Conservation (phyloP, 2,113 vertebrate genomes). For the Indri indri region DNA sequence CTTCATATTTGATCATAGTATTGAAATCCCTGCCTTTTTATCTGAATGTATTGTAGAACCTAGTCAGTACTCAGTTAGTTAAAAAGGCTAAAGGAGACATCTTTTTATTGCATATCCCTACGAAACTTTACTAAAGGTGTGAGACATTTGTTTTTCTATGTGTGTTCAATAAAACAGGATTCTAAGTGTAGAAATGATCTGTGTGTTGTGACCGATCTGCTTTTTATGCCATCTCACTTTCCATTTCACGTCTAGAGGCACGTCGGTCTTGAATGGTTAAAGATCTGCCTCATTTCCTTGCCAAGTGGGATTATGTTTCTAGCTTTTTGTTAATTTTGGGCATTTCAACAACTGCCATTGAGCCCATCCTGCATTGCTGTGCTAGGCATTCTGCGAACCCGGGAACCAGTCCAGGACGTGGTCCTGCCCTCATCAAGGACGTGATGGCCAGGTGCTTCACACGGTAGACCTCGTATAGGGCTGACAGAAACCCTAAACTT, state of each 20-base stretch:
- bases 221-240: constrained; percentile 24
- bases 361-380: neutral
- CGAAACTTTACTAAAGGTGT: neutral
- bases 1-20: neutral
- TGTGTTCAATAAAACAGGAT: neutral
- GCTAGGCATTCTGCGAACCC: neutral
- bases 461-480: neutral
- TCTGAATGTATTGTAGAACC: neutral
- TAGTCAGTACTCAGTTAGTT: neutral
- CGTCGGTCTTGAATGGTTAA: neutral
- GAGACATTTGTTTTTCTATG: neutral
- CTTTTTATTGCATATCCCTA: neutral
- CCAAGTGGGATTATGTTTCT: neutral
- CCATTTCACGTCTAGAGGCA: neutral
- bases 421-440: neutral
- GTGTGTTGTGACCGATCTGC: neutral
- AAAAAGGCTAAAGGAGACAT: neutral
- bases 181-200: neutral
- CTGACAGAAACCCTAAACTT: neutral
- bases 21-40: neutral
- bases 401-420: neutral
- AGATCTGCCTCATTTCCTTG: constrained; percentile 34
- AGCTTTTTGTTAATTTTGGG: constrained; percentile 20
- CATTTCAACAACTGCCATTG: neutral
- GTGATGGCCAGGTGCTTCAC: neutral